These are phyloP conservation scores for Melikaiella ostensackeni DNA, from an alignment of 2,888 invertebrate species.

Conservation along the genomic window DNA sequence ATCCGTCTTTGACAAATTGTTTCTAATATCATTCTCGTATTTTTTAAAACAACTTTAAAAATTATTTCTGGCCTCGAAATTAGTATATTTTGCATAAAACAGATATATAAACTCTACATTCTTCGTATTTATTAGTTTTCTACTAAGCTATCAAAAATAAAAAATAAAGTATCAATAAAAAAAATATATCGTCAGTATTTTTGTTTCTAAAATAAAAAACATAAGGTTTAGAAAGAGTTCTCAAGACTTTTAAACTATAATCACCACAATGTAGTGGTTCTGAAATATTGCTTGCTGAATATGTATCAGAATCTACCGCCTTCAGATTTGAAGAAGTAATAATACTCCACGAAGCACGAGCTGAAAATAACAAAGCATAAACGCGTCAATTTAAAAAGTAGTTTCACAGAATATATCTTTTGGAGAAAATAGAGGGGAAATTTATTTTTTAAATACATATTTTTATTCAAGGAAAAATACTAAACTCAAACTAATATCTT, in stretches of 20 bases:
- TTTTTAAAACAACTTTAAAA: background rate
- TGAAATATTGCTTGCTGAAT: constrained; percentile 2
- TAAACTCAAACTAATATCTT: no score
- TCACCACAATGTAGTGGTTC: background rate
- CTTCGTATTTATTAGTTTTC: background rate
- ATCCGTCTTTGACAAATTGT: background rate
- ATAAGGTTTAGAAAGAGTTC: background rate
- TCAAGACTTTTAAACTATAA: background rate
- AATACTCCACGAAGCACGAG: background rate
- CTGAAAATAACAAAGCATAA: background rate
- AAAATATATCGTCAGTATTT: background rate
- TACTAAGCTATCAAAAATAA: background rate
- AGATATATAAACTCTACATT: background rate
- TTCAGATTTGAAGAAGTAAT: background rate
- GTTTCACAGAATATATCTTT: background rate
- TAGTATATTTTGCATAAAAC: background rate
- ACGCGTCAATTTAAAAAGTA: background rate
- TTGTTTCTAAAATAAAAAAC: background rate
- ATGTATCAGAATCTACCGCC: background rate
- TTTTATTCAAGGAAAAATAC: no score
- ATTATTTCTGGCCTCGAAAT: background rate
- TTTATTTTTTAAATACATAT: background rate
- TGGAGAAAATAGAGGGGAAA: background rate
- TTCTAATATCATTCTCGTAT: background rate
- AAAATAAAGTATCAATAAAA: background rate